phyloP scores from a whole-genome alignment of 2,888 invertebrate genomes.

The Heliconius aoede region DNA sequence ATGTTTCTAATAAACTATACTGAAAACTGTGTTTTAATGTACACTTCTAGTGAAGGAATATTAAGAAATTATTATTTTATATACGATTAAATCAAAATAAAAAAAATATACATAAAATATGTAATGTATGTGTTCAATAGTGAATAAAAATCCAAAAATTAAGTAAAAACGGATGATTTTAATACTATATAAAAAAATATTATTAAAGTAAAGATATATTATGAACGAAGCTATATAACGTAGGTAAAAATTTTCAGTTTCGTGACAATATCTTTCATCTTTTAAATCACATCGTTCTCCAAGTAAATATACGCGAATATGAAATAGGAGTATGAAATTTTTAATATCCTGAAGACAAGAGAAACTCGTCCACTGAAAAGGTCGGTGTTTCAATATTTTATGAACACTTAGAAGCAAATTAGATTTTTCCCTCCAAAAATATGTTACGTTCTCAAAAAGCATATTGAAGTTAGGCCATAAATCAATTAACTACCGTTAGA shows the following conservation, averaged over 20 bases:
- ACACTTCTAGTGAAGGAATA: neutral
- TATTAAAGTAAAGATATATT: neutral
- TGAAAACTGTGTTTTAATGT: neutral
- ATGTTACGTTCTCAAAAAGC: constrained; percentile 50
- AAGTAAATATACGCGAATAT: constrained; percentile 61
- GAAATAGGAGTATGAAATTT: constrained; percentile 60
- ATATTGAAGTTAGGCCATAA: constrained; percentile 29
- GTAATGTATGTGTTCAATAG: no score
- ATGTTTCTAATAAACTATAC: neutral
- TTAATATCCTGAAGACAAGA: constrained; percentile 71
- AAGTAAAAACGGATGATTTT: no score
- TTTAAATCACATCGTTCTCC: constrained; percentile 40
- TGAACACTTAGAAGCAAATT: constrained; percentile 73
- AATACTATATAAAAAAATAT: neutral
- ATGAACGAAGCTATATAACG: neutral
- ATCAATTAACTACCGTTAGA: constrained; percentile 33
- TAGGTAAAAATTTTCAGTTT: neutral
- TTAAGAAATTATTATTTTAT: neutral
- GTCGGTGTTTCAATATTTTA: constrained; percentile 72
- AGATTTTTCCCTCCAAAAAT: constrained; percentile 62
- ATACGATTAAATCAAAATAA: neutral
- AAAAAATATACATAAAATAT: no score
- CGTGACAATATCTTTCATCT: constrained; percentile 45
- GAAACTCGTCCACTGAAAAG: constrained; percentile 61
- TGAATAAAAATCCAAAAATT: no score